Percentiles rank a stretch among this genome's conserved stretches.
Conservation (phyloP, 2,888 invertebrate genomes). For the Stegophylla sp. region DNA sequence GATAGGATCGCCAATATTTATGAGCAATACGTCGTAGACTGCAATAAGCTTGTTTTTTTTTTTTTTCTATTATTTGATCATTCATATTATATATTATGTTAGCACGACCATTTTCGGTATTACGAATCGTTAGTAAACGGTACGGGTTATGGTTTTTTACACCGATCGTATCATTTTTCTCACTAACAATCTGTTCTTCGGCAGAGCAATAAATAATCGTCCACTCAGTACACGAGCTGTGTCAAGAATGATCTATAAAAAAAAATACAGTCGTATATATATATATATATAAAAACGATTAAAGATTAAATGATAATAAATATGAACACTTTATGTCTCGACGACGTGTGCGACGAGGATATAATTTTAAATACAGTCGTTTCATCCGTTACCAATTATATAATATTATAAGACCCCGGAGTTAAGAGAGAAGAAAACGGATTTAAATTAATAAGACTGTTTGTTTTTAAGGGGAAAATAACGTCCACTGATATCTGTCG, state of each 20-base stretch:
- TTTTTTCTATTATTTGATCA: conserved; percentile 14
- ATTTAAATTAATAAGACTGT: conserved; percentile 57
- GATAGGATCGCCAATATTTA: conserved; percentile 43
- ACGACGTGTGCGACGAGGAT: conserved; percentile 11
- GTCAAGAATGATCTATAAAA: conserved; percentile 27
- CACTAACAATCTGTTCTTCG: conserved; percentile 34
- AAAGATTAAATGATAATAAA: conserved; percentile 3
- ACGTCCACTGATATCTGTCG: conserved; percentile 37
- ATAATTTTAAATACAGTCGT: neutral
- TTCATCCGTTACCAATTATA: conserved; percentile 15
- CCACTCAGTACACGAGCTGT: conserved; percentile 9
- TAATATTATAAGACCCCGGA: neutral
- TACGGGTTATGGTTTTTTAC: conserved; percentile 35
- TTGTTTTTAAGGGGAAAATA: conserved; percentile 55
- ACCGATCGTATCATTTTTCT: conserved; percentile 56
- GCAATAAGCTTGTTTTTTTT: conserved; percentile 25
- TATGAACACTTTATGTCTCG: neutral
- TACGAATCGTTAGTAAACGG: conserved; percentile 41
- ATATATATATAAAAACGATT: conserved; percentile 11
- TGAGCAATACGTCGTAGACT: conserved; percentile 28
- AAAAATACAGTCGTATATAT: conserved; percentile 6
- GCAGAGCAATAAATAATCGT: conserved; percentile 34
- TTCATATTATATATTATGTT: conserved; percentile 25
- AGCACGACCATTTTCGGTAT: conserved; percentile 57
- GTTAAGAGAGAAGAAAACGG: conserved; percentile 35